These are phyloP conservation scores for Drosophila pandora DNA, from an alignment of 1,140 invertebrate species.

Conservation along the genomic window DNA sequence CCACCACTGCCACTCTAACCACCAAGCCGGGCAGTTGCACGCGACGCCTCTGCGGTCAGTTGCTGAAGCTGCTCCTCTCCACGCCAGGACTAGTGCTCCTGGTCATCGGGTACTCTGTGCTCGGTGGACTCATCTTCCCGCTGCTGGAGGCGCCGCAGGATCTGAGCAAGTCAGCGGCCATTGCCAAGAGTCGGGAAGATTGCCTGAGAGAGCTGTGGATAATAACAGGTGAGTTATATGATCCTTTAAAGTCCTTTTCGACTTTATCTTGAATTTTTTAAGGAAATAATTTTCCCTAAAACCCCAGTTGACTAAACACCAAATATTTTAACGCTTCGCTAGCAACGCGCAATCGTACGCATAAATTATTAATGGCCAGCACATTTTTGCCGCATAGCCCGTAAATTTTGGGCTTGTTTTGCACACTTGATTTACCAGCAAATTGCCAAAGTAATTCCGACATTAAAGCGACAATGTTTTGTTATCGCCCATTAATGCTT, in stretches of 20 bases:
- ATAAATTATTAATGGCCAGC: conserved; percentile 37
- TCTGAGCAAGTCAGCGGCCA: conserved; percentile 74
- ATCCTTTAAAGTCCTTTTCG: no score
- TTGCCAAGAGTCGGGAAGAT: conserved; percentile 83
- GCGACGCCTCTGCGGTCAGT: conserved; percentile 61
- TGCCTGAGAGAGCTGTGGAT: conserved; percentile 84
- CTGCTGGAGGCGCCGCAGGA: conserved; percentile 82
- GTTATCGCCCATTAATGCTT: conserved; percentile 60
- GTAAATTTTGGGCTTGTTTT: conserved; percentile 46
- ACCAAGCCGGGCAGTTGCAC: conserved; percentile 21
- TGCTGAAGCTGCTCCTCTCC: conserved; percentile 75
- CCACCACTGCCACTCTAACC: conserved; percentile 26
- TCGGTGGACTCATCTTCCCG: conserved; percentile 83
- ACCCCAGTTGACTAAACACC: conserved; percentile 4
- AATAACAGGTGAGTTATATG: conserved; percentile 79
- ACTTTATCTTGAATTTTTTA: neutral
- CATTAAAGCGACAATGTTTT: conserved; percentile 43
- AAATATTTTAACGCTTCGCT: conserved; percentile 27
- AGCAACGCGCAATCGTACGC: conserved; percentile 6
- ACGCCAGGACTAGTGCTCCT: conserved; percentile 81
- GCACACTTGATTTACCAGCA: conserved; percentile 61
- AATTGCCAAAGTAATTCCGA: conserved; percentile 39
- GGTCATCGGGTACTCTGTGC: conserved; percentile 78
- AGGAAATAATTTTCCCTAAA: neutral
- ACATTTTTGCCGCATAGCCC: conserved; percentile 46